phyloP scores from a whole-genome alignment of 2,888 invertebrate genomes.

The Prosapia bicincta region DNA sequence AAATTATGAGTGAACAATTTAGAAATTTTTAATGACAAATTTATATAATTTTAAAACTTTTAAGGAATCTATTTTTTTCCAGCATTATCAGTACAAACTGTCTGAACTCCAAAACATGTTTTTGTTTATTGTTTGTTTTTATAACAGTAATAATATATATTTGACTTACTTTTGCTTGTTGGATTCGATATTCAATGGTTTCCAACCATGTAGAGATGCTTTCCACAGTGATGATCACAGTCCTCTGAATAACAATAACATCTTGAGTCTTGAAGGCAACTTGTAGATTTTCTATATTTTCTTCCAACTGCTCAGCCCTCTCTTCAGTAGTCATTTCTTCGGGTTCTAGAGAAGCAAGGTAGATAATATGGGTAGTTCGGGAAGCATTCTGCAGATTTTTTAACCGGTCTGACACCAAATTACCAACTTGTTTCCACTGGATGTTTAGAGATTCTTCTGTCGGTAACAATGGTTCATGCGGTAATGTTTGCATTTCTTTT shows the following conservation, averaged over 20 bases:
- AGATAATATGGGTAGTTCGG: slow-evolving; percentile 55
- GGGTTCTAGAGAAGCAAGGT: slow-evolving; percentile 59
- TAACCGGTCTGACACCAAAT: slow-evolving; percentile 53
- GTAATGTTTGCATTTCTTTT: neutral
- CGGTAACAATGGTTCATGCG: neutral
- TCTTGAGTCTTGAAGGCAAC: slow-evolving; percentile 58
- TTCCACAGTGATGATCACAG: slow-evolving; percentile 52
- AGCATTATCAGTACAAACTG: no score
- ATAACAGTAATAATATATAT: neutral
- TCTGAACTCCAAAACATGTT: no score
- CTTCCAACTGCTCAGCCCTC: slow-evolving; percentile 56
- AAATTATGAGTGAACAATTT: no score
- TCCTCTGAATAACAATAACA: slow-evolving; percentile 45
- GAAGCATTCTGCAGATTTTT: slow-evolving; percentile 54
- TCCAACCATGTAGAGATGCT: slow-evolving; percentile 81
- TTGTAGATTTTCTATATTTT: slow-evolving; percentile 56
- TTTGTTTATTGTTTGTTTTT: neutral
- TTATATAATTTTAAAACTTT: no score
- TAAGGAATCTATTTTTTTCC: no score
- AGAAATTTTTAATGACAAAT: no score
- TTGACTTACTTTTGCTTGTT: slow-evolving; percentile 33
- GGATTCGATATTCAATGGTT: slow-evolving; percentile 75
- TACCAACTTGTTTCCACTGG: slow-evolving; percentile 54
- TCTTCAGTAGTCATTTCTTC: slow-evolving; percentile 51
- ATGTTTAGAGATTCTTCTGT: slow-evolving; percentile 44